Evolutionary conservation across 2,797 vertebrate species (phyloP).

Genomic region (Xenops minutus): DNA sequence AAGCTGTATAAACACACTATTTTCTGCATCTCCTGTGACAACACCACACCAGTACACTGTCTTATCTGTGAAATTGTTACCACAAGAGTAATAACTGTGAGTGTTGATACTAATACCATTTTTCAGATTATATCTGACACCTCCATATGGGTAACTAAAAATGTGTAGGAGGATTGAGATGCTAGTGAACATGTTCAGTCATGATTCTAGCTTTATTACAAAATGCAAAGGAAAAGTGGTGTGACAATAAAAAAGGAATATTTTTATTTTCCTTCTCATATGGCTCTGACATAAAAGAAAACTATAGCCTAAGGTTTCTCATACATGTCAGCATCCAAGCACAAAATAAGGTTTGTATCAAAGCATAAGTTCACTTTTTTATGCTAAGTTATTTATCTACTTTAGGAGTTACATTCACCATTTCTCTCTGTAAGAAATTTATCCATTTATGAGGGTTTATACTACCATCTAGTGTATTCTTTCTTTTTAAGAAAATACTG

Average conservation of each 20-base stretch:
- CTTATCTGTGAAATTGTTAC: background rate
- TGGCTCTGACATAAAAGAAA: background rate
- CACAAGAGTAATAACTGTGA: background rate
- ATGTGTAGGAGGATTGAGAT: background rate
- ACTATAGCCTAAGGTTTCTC: background rate
- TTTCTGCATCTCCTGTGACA: background rate
- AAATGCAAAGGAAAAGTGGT: background rate
- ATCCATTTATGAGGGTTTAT: slow-evolving; percentile 38
- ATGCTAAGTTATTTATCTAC: background rate
- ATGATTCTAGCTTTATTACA: background rate
- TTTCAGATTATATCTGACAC: background rate
- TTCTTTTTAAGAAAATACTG: background rate
- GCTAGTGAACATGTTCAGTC: background rate
- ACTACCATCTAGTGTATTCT: slow-evolving; percentile 62
- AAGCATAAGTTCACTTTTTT: background rate
- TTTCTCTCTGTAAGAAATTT: background rate
- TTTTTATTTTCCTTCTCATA: background rate
- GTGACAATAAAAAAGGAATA: background rate
- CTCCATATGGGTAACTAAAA: background rate
- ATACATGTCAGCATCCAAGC: background rate
- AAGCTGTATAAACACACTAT: background rate
- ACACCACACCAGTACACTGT: background rate
- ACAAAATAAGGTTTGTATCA: background rate
- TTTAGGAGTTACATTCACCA: background rate
- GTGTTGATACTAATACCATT: background rate